phyloP scores from a whole-genome alignment of 2,797 vertebrate species.

The Merluccius polli region DNA sequence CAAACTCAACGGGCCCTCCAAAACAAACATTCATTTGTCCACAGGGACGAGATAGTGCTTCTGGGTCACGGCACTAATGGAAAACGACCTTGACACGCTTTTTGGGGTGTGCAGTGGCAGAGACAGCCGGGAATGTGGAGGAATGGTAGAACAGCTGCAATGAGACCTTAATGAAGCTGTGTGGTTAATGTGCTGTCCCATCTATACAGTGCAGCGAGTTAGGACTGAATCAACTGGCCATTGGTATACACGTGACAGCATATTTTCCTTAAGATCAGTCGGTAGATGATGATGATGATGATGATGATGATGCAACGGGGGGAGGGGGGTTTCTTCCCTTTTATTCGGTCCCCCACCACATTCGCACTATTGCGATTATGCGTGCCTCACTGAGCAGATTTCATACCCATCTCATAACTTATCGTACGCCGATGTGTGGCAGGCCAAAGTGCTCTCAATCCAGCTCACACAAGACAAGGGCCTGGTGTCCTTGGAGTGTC shows the following conservation, averaged over 20 bases:
- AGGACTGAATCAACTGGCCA: constrained; percentile 44
- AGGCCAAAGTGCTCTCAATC: constrained; percentile 19
- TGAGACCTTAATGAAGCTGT: constrained; percentile 40
- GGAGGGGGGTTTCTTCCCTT: not conserved
- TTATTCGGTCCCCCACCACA: constrained; percentile 11
- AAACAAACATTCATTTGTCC: constrained; percentile 58
- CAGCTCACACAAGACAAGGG: constrained; percentile 18
- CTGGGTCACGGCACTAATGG: constrained; percentile 45
- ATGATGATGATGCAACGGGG: not conserved
- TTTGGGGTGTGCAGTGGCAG: not conserved
- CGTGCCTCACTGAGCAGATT: not conserved
- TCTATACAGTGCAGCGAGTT: constrained; percentile 24
- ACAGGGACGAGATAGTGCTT: constrained; percentile 36
- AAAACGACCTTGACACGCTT: constrained; percentile 56
- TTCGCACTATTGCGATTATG: constrained; percentile 9
- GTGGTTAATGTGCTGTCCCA: constrained; percentile 40
- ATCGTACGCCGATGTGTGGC: not conserved
- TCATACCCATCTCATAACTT: not conserved
- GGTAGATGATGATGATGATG: constrained; percentile 9
- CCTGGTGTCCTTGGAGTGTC: constrained; percentile 27
- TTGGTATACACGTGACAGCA: constrained; percentile 26
- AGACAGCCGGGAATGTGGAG: not conserved
- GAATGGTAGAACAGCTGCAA: not conserved
- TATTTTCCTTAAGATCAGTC: constrained; percentile 35
- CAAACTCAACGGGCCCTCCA: constrained; percentile 55